These are phyloP conservation scores for Hycleus phaleratus DNA, from an alignment of 1,140 invertebrate genomes.

Conservation along the genomic window DNA sequence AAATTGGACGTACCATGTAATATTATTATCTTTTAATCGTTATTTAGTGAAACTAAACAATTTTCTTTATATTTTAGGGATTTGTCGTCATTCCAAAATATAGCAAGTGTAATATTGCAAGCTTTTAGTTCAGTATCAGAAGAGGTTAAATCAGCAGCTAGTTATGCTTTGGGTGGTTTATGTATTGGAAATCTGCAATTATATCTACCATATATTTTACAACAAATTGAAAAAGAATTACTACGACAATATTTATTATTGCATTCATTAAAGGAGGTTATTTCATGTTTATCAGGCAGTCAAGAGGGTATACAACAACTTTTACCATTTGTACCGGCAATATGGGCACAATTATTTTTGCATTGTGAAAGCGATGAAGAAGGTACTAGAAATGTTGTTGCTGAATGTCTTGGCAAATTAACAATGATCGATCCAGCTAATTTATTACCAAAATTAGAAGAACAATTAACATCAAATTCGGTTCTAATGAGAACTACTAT, in stretches of 20 bases:
- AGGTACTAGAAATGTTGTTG: conserved; percentile 95
- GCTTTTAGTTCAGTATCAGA: conserved; percentile 74
- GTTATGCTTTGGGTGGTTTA: conserved; percentile 91
- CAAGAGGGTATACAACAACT: conserved; percentile 68
- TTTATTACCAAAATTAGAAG: conserved; percentile 69
- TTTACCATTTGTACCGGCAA: conserved; percentile 79
- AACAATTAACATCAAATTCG: conserved; percentile 69
- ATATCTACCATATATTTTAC: conserved; percentile 90
- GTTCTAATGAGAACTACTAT: conserved; percentile 89
- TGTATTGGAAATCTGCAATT: conserved; percentile 90
- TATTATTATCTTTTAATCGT: conserved; percentile 25
- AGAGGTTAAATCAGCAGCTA: conserved; percentile 91
- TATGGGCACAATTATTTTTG: conserved; percentile 81
- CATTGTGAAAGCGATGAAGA: conserved; percentile 96
- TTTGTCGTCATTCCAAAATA: conserved; percentile 4
- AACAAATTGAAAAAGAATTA: conserved; percentile 88
- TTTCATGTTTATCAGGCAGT: conserved; percentile 77
- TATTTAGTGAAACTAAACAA: not conserved
- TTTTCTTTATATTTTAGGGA: not conserved
- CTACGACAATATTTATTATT: conserved; percentile 92
- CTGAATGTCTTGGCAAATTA: conserved; percentile 95
- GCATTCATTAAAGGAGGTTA: conserved; percentile 96
- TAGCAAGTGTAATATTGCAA: conserved; percentile 55
- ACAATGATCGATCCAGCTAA: conserved; percentile 88
- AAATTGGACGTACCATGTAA: conserved; percentile 91